These are phyloP conservation scores for Ectemnius continuus DNA, from an alignment of 2,888 invertebrate species.

Conservation along the genomic window DNA sequence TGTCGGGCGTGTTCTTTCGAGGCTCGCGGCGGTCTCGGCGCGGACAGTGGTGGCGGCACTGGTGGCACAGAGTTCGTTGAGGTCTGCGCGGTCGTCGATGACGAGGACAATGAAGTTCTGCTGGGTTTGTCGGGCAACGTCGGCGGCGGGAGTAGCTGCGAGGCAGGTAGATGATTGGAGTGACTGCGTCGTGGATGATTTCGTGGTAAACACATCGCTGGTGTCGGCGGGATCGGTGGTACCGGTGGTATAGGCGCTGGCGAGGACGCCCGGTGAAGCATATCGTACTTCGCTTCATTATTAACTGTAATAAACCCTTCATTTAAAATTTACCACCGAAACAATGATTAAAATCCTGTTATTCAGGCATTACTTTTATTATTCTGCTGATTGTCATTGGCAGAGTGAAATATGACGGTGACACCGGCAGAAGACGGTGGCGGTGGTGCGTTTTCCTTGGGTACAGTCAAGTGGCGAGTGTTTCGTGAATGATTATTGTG, in stretches of 20 bases:
- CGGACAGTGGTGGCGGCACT: constrained; percentile 72
- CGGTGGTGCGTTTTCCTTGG: constrained; percentile 78
- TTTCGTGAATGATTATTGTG: constrained; percentile 69
- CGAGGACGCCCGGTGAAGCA: constrained; percentile 76
- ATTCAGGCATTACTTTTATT: constrained; percentile 68
- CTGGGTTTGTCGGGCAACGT: constrained; percentile 68
- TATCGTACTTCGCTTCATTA: constrained; percentile 76
- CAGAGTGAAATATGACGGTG: constrained; percentile 68
- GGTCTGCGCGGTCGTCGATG: constrained; percentile 27
- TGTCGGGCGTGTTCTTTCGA: constrained; percentile 72
- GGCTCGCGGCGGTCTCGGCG: constrained; percentile 70
- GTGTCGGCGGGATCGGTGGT: constrained; percentile 57
- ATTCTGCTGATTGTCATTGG: constrained; percentile 69
- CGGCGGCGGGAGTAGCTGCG: constrained; percentile 60
- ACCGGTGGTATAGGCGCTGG: constrained; percentile 67
- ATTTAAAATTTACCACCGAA: background rate
- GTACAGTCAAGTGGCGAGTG: constrained; percentile 75
- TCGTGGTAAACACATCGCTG: constrained; percentile 50
- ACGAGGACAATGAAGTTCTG: constrained; percentile 31
- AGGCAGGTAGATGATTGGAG: constrained; percentile 33
- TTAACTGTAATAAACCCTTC: constrained; percentile 55
- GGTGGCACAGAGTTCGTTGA: constrained; percentile 63
- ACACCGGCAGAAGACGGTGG: constrained; percentile 62
- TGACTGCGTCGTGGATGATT: constrained; percentile 60
- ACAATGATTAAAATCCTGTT: background rate